phyloP scores from a whole-genome alignment of 2,797 vertebrate species.

The Paguma larvata region DNA sequence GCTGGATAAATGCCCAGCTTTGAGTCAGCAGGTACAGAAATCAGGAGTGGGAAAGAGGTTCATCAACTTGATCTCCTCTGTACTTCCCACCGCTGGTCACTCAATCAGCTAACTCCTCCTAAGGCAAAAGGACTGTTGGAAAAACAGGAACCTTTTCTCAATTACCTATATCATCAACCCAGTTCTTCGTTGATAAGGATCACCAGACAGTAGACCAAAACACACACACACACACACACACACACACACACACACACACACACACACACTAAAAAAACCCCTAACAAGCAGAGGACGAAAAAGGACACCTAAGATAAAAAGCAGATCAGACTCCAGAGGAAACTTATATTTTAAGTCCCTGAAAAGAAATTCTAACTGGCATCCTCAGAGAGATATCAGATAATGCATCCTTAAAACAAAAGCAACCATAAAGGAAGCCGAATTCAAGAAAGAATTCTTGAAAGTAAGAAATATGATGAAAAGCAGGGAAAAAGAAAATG shows the following conservation, averaged over 20 bases:
- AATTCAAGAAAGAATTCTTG: background rate
- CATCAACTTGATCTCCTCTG: background rate
- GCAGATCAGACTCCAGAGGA: constrained; percentile 10
- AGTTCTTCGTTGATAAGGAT: background rate
- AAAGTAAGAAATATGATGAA: constrained; percentile 33
- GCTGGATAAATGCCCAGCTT: constrained; percentile 14
- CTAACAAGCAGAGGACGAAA: background rate
- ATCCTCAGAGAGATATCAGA: background rate
- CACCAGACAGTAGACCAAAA: background rate
- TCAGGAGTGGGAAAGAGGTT: constrained; percentile 10
- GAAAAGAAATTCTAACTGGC: constrained; percentile 8
- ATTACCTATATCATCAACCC: background rate
- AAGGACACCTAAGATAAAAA: constrained; percentile 22
- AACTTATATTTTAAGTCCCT: background rate
- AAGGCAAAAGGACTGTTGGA: background rate
- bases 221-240: background rate
- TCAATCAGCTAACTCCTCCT: background rate
- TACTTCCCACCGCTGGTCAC: constrained; percentile 21
- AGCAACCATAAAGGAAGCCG: background rate
- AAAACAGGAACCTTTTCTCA: constrained; percentile 1
- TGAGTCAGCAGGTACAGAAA: background rate
- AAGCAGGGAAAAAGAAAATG: constrained; percentile 24
- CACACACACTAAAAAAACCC: background rate
- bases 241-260: background rate
- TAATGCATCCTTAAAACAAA: constrained; percentile 31